These are phyloP conservation scores for Cantharis flavilabris DNA, from an alignment of 2,888 invertebrate species.

Conservation along the genomic window DNA sequence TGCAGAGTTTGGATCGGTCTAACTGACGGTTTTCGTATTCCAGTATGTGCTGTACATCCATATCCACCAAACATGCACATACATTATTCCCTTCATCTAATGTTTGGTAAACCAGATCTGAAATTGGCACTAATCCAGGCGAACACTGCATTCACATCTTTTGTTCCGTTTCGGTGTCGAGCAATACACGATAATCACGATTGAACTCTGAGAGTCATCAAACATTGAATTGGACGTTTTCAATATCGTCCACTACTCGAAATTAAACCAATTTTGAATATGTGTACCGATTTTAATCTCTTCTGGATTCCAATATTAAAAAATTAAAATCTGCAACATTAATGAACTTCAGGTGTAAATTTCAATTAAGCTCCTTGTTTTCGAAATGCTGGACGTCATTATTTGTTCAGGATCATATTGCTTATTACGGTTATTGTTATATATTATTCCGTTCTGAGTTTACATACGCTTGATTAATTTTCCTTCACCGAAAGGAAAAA, in stretches of 20 bases:
- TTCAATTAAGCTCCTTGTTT: background rate
- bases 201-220: conserved; percentile 25
- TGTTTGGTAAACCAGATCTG: conserved; percentile 22
- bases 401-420: background rate
- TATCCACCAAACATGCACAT: conserved; percentile 25
- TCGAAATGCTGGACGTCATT: background rate
- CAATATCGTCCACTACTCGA: conserved; percentile 17
- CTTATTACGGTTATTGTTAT: background rate
- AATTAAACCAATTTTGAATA: conserved; percentile 9
- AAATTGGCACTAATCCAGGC: conserved; percentile 30
- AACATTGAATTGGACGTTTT: conserved; percentile 15
- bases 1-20: background rate
- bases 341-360: background rate
- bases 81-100: conserved; percentile 16
- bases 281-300: background rate
- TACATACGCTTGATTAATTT: background rate
- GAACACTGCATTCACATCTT: conserved; percentile 21
- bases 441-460: background rate
- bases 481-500: background rate
- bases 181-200: conserved; percentile 22
- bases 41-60: background rate
- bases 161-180: conserved; percentile 21
- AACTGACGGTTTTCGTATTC: background rate
- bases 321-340: background rate
- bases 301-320: background rate